Evolutionary conservation across 2,888 invertebrate genomes (phyloP), one percentile per base, ranked within the genome.

Genomic region (Rhamnusium bicolor): DNA sequence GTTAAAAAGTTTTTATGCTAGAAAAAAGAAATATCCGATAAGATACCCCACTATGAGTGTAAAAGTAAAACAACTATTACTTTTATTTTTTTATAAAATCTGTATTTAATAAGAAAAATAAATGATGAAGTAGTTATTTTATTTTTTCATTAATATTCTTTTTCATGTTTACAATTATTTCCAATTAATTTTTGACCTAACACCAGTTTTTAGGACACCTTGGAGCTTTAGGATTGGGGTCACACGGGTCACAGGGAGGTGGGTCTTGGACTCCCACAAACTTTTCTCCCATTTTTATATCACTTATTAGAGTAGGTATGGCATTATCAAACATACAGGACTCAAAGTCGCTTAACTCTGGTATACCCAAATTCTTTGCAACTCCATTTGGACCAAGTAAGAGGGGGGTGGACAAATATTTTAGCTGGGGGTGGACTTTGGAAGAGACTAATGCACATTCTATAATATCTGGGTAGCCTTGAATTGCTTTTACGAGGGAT

Each of bases 401-500:
- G 12, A 88, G 53, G 0, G 88, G 87, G 10, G 86, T 85, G 0
- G 85, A 78, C 67, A 88, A 80, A 79, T 87, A 88, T 71, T 85
- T 86, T 7, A 84, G 60, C 58, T 83, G 79, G 0, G 85, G 85
- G 73, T 85, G 83, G 12, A 77, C 82, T 19, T 82, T 82, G 3
- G 86, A 87, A 46, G 79, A 81, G 10, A 88, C 87, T 69, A 80
- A 88, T 10, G 87, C 85, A 72, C 84, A 85, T 78, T 88, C 87
- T 2, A 87, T 73, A 4, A 88, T 80, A 58, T 86, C 83, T 8
- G 81, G 70, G 74, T 84, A 82, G 19, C 88, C 88, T 75, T 82
- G 79, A 4, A 87, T 71, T 2, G 84, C 93, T 80, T 91, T 90
- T 8, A 93, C 87, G 61, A 92, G 79, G 0, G 92, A 91, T 79